These are phyloP conservation scores for Heliconius melpomene DNA, from an alignment of 1,140 invertebrate species.

Conservation along the genomic window DNA sequence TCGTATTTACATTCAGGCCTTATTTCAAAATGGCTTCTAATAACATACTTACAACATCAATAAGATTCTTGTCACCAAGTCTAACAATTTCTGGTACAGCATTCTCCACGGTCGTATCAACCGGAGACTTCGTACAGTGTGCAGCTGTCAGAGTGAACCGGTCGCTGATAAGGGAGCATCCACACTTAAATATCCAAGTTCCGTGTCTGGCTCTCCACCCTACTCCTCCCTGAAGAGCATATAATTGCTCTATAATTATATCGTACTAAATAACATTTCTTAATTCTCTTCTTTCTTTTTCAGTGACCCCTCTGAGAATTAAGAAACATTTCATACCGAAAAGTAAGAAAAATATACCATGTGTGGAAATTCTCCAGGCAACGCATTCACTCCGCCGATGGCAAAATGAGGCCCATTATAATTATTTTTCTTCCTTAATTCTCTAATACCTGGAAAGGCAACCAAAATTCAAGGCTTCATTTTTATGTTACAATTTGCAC, in stretches of 20 bases:
- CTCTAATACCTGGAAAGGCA: neutral
- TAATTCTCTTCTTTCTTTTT: too few relatives aligned
- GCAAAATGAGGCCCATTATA: neutral
- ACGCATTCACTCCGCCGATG: slow-evolving; percentile 35
- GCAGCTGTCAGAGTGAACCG: slow-evolving; percentile 57
- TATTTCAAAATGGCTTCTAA: neutral
- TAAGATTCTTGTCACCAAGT: slow-evolving; percentile 52
- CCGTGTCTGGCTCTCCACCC: slow-evolving; percentile 47
- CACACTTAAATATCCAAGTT: slow-evolving; percentile 57
- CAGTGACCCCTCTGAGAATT: too few relatives aligned
- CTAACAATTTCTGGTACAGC: slow-evolving; percentile 53
- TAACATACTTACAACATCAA: slow-evolving; percentile 41
- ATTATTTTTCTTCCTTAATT: neutral
- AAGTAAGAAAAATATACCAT: slow-evolving; percentile 22
- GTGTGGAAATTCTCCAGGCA: slow-evolving; percentile 41
- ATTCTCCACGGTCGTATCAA: slow-evolving; percentile 40
- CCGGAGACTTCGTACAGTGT: slow-evolving; percentile 47
- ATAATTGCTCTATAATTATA: neutral
- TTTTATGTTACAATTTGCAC: too few relatives aligned
- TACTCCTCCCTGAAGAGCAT: slow-evolving; percentile 42
- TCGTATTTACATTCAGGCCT: neutral
- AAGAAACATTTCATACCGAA: neutral
- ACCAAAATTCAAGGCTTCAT: neutral
- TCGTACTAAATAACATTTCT: too few relatives aligned
- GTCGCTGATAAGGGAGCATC: slow-evolving; percentile 53